These are phyloP conservation scores for Cremastinae sp. DNA, from an alignment of 2,888 invertebrate species.

Conservation along the genomic window DNA sequence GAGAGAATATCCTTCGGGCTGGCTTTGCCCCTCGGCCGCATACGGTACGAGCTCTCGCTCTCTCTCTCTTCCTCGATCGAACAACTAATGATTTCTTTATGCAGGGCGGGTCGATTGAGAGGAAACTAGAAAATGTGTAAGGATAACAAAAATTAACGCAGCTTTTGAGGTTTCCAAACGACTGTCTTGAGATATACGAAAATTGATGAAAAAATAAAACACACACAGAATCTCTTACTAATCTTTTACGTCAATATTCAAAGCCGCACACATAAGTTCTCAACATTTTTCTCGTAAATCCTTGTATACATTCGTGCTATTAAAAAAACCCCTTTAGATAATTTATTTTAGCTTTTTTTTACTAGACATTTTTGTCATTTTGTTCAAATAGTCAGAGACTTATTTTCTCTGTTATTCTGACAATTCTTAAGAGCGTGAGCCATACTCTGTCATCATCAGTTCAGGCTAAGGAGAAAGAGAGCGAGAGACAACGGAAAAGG, in stretches of 20 bases:
- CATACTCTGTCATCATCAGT: constrained; percentile 50
- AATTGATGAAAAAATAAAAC: too few relatives aligned
- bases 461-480: too few relatives aligned
- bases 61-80: constrained; percentile 61
- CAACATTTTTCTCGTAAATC: too few relatives aligned
- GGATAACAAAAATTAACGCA: too few relatives aligned
- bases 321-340: too few relatives aligned
- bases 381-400: too few relatives aligned
- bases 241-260: too few relatives aligned
- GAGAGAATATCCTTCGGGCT: constrained; percentile 10
- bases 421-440: constrained; percentile 18
- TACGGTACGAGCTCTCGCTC: constrained; percentile 39
- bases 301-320: too few relatives aligned
- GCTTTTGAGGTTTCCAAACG: background rate
- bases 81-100: constrained; percentile 9
- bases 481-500: too few relatives aligned
- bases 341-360: constrained; percentile 6
- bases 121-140: background rate
- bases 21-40: constrained; percentile 29
- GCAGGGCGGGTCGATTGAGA: background rate
- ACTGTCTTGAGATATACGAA: background rate
- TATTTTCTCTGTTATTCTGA: constrained; percentile 23
- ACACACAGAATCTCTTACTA: too few relatives aligned
- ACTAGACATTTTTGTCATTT: too few relatives aligned
- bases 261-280: too few relatives aligned